Evolutionary conservation across 2,888 invertebrate species (phyloP).

Genomic region (Pharmacophagus antenor): DNA sequence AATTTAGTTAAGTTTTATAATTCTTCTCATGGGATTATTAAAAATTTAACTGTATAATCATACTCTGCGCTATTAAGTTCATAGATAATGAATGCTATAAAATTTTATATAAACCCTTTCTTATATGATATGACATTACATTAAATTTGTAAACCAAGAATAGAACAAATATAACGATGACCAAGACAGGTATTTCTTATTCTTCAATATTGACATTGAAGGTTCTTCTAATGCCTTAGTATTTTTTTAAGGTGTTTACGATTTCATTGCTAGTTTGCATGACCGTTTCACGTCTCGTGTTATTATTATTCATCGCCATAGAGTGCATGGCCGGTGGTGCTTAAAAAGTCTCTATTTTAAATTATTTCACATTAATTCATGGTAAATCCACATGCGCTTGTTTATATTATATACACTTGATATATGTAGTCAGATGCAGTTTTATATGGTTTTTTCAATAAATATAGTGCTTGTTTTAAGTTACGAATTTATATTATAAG

Average conservation of each 20-base stretch:
- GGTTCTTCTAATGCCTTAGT: not conserved
- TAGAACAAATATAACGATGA: not conserved
- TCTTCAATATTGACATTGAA: not conserved
- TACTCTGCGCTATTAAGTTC: no score
- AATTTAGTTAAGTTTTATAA: no score
- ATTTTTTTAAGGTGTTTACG: slow-evolving; percentile 4
- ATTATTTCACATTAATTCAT: slow-evolving; percentile 1
- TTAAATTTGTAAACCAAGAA: not conserved
- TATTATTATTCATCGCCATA: not conserved
- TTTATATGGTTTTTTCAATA: no score
- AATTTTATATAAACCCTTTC: not conserved
- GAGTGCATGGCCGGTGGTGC: not conserved
- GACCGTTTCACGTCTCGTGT: slow-evolving; percentile 9
- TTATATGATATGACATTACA: not conserved
- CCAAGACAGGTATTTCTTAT: not conserved
- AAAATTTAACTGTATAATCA: no score
- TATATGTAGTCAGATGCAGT: not conserved
- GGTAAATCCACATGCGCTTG: not conserved
- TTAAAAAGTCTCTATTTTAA: slow-evolving; percentile 2
- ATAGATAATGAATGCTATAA: no score
- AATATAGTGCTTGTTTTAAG: not conserved
- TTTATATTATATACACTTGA: not conserved
- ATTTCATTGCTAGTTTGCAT: slow-evolving; percentile 18
- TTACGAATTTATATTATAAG: not conserved
- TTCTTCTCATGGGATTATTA: no score